A percentile compares a stretch with the other conserved stretches of the same genome.
Conservation (phyloP, 2,113 vertebrate genomes). For the Nothobranchius kuhntae region DNA sequence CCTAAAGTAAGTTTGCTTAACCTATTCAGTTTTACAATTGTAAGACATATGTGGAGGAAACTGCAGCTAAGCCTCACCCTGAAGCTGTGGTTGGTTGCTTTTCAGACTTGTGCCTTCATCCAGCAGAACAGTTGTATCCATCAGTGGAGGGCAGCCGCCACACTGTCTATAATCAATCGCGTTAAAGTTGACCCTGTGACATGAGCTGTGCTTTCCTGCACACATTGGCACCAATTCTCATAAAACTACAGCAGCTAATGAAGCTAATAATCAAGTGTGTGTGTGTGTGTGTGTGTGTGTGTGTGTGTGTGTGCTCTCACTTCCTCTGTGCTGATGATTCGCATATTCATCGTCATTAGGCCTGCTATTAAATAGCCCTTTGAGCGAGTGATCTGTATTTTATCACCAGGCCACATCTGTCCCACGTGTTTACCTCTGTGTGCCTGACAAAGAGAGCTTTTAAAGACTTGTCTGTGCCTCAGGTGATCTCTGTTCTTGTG, state of each 20-base stretch:
- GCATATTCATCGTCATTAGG: conserved; percentile 77
- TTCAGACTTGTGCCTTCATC: conserved; percentile 31
- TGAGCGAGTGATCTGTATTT: conserved; percentile 76
- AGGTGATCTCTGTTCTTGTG: conserved; percentile 81
- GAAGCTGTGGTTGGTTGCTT: conserved; percentile 30
- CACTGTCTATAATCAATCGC: conserved; percentile 69
- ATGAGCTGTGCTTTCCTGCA: conserved; percentile 64
- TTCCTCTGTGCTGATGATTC: conserved; percentile 59
- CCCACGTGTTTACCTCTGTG: conserved; percentile 73
- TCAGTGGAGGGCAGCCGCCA: conserved; percentile 40
- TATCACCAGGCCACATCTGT: conserved; percentile 77
- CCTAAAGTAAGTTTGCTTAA: neutral
- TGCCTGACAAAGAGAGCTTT: conserved; percentile 73
- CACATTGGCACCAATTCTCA: conserved; percentile 68
- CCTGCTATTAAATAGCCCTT: conserved; percentile 68
- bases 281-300: neutral
- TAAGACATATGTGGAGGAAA: too few species aligned
- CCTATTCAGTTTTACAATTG: neutral
- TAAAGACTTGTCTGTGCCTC: conserved; percentile 73
- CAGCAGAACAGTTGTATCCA: conserved; percentile 44
- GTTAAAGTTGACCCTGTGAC: conserved; percentile 53
- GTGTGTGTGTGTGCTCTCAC: conserved; percentile 1
- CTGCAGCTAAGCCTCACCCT: conserved; percentile 40
- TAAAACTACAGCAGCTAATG: conserved; percentile 69
- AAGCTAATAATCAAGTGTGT: conserved; percentile 50